A percentile compares a stretch with the other conserved stretches of the same genome.
phyloP scores from a whole-genome alignment of 2,888 invertebrate genomes.

The Ctenicera cuprea region DNA sequence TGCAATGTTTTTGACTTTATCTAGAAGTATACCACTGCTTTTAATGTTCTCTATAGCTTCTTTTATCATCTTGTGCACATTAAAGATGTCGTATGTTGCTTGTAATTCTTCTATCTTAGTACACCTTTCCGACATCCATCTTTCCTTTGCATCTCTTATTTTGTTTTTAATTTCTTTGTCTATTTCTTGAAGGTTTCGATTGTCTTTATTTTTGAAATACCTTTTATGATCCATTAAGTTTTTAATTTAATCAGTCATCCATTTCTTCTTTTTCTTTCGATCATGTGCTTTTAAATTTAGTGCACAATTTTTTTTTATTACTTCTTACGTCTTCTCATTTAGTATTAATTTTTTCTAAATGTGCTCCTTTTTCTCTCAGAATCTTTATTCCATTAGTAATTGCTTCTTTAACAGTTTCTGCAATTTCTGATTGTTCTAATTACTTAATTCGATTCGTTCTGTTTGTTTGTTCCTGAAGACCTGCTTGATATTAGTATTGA shows the following conservation, averaged over 20 bases:
- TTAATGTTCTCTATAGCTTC: neutral
- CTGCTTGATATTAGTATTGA: too few relatives aligned
- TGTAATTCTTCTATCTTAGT: slow-evolving; percentile 17
- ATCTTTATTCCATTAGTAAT: neutral
- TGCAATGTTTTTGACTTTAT: neutral
- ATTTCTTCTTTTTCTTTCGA: slow-evolving; percentile 21
- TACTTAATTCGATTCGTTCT: too few relatives aligned
- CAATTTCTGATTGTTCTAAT: neutral
- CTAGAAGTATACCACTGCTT: neutral
- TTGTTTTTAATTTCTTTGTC: slow-evolving; percentile 12
- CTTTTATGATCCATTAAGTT: slow-evolving; percentile 6
- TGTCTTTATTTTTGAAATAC: slow-evolving; percentile 14
- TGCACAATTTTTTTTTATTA: slow-evolving; percentile 15
- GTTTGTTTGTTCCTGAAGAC: too few relatives aligned
- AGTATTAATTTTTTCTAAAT: slow-evolving; percentile 7
- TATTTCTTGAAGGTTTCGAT: slow-evolving; percentile 7
- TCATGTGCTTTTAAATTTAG: too few relatives aligned
- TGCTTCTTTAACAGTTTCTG: neutral
- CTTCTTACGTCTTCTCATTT: slow-evolving; percentile 2
- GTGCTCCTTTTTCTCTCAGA: neutral
- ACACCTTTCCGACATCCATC: slow-evolving; percentile 6
- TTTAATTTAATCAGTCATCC: slow-evolving; percentile 8
- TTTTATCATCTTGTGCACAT: slow-evolving; percentile 15
- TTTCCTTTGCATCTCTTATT: slow-evolving; percentile 14
- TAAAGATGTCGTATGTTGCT: slow-evolving; percentile 7